These are phyloP conservation scores for Caenorhabditis tropicalis DNA, from an alignment of 1,140 invertebrate species.

Conservation along the genomic window DNA sequence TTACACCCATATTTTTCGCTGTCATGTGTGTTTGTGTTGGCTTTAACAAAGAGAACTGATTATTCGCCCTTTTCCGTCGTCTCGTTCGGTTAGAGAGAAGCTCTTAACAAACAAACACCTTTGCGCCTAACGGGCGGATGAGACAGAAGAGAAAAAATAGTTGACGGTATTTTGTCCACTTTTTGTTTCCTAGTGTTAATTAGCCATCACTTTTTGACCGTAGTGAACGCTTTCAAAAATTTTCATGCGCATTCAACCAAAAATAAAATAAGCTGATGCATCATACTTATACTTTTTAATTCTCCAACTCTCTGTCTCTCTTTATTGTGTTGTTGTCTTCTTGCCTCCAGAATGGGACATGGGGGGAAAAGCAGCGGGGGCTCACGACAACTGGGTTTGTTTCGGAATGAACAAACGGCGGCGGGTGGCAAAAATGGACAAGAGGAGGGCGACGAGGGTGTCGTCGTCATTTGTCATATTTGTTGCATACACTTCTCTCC, in stretches of 20 bases:
- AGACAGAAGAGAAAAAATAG: neutral
- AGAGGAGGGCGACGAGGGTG: neutral
- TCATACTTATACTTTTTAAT: neutral
- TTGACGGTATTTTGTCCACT: neutral
- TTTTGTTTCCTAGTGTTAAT: neutral
- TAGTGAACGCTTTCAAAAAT: too few relatives aligned
- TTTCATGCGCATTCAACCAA: too few relatives aligned
- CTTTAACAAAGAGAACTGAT: constrained; percentile 36
- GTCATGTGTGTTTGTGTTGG: constrained; percentile 16
- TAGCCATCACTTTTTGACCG: neutral
- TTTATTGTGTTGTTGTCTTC: neutral
- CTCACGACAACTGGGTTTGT: constrained; percentile 8
- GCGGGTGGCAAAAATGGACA: constrained; percentile 38
- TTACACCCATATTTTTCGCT: constrained; percentile 10
- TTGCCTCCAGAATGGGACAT: neutral
- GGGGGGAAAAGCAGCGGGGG: too few relatives aligned
- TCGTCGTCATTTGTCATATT: constrained; percentile 43
- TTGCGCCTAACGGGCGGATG: neutral
- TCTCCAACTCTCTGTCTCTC: neutral
- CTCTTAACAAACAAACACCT: constrained; percentile 37
- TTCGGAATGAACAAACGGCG: too few relatives aligned
- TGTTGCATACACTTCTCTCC: constrained; percentile 41
- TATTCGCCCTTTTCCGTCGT: neutral
- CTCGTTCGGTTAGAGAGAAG: neutral
- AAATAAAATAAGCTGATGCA: too few relatives aligned